A percentile compares a stretch with the other conserved stretches of the same genome.
phyloP scores from a whole-genome alignment of 2,113 vertebrate genomes.

The Ifrita kowaldi region DNA sequence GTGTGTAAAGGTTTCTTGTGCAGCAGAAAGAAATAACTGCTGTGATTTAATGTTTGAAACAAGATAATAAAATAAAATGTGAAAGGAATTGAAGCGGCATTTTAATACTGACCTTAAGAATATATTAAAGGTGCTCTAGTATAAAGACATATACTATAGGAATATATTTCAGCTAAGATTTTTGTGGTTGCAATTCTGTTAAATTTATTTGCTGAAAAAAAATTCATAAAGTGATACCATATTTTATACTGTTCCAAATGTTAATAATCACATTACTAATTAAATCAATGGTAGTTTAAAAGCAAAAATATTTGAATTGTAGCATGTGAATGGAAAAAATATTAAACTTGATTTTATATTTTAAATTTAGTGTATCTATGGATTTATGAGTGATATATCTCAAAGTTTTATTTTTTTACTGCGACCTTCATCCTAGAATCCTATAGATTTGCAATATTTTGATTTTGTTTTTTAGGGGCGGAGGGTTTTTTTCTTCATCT shows the following conservation, averaged over 20 bases:
- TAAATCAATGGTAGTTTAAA: background rate
- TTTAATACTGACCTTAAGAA: background rate
- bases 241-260: background rate
- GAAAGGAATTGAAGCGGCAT: background rate
- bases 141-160: background rate
- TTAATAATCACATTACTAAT: background rate
- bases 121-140: background rate
- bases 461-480: background rate
- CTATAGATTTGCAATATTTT: background rate
- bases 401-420: background rate
- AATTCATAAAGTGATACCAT: background rate
- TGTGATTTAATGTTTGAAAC: constrained; percentile 6
- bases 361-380: background rate
- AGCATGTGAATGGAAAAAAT: background rate
- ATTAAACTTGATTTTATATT: background rate
- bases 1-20: background rate
- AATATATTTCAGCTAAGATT: background rate
- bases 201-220: background rate
- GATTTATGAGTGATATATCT: background rate
- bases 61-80: background rate
- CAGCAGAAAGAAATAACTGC: background rate
- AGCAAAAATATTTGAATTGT: background rate
- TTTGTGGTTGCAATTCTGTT: background rate
- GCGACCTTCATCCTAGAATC: background rate
- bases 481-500: background rate